Evolutionary conservation across 2,113 vertebrate species (phyloP).

Genomic region (Sturnira hondurensis): DNA sequence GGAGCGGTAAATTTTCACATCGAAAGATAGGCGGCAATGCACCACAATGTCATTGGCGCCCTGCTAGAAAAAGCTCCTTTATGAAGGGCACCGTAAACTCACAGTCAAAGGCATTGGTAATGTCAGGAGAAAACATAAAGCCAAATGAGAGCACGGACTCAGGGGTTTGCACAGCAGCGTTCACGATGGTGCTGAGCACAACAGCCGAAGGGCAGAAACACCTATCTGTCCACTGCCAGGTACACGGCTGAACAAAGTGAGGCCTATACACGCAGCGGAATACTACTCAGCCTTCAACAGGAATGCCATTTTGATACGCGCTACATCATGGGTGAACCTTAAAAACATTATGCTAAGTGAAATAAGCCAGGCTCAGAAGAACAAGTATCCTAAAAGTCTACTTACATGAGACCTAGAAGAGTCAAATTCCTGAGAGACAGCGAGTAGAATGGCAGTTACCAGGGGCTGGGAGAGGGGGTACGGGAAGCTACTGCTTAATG

Average conservation of each 20-base stretch:
- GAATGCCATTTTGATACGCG: not conserved
- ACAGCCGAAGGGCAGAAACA: not conserved
- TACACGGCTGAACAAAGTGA: not conserved
- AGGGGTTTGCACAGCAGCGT: not conserved
- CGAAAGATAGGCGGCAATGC: not conserved
- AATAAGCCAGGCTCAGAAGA: not conserved
- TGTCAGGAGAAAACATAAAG: conserved; percentile 39
- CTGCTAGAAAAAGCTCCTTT: conserved; percentile 13
- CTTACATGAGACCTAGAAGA: not conserved
- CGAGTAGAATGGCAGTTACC: not conserved
- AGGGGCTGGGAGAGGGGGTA: not conserved
- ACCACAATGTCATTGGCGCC: not conserved
- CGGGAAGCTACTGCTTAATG: not conserved
- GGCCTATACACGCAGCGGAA: not conserved
- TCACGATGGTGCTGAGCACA: not conserved
- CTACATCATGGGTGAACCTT: not conserved
- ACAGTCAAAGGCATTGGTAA: conserved; percentile 32
- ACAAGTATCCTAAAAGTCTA: not conserved
- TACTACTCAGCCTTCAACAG: not conserved
- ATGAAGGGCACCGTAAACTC: conserved; percentile 25
- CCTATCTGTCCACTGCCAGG: not conserved
- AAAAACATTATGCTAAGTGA: not conserved
- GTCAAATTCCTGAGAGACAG: not conserved
- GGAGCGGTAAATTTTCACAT: not conserved
- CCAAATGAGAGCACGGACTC: not conserved